Conservation (phyloP, 2,888 invertebrate genomes). For the Apodemia mormo region DNA sequence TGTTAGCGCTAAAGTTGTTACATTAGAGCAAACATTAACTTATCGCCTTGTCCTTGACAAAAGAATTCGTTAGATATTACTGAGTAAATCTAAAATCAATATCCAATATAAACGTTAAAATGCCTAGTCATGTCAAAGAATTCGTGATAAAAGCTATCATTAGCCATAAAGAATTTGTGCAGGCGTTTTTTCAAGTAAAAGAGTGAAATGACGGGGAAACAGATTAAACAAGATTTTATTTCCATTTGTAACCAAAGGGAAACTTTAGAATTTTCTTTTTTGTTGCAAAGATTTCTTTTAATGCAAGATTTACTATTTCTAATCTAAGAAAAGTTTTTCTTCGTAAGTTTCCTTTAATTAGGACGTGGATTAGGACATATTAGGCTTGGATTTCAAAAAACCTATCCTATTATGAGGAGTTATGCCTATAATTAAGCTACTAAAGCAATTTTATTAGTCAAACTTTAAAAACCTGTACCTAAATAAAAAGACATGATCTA, state of each 20-base stretch:
- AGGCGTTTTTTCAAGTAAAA: constrained; percentile 10
- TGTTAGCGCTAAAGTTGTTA: not conserved
- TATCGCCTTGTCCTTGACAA: constrained; percentile 13
- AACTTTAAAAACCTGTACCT: too few species aligned
- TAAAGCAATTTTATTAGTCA: too few species aligned
- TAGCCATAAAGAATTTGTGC: constrained; percentile 17
- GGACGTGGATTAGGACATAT: too few species aligned
- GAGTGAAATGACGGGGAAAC: constrained; percentile 15
- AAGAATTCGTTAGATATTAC: constrained; percentile 16
- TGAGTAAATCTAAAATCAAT: constrained; percentile 16
- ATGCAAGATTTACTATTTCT: not conserved
- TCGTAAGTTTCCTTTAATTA: too few species aligned
- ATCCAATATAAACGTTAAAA: constrained; percentile 15
- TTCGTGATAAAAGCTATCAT: constrained; percentile 8
- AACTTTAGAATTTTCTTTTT: not conserved
- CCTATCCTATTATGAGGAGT: too few species aligned
- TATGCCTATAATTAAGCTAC: too few species aligned
- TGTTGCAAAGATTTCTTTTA: not conserved
- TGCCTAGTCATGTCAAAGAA: constrained; percentile 18
- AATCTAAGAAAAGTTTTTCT: too few species aligned
- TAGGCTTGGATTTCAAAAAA: too few species aligned
- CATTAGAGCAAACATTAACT: not conserved
- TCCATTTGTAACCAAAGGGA: constrained; percentile 9
- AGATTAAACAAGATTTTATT: constrained; percentile 16
- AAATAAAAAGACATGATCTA: too few species aligned